Percentiles rank a stretch among this genome's conserved stretches.
Evolutionary conservation across 2,888 invertebrate species (phyloP).

Genomic region (Coelinius sp.): DNA sequence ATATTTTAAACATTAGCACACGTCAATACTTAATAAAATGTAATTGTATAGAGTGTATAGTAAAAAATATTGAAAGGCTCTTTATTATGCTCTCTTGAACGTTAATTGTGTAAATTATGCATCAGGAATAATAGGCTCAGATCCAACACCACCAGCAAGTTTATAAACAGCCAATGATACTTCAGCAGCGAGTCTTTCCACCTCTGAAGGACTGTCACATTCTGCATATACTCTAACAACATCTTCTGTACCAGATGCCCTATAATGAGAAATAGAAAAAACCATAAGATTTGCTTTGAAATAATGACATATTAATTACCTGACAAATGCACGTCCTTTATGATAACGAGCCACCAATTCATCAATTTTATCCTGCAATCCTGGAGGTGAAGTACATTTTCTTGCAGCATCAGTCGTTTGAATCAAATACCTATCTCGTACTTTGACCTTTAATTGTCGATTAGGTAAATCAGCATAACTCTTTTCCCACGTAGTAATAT

Average conservation of each 20-base stretch:
- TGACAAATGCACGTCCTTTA: conserved; percentile 88
- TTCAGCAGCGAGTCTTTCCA: conserved; percentile 81
- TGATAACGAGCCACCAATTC: conserved; percentile 78
- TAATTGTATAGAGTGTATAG: no score
- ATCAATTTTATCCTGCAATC: conserved; percentile 87
- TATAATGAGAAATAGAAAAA: conserved; percentile 51
- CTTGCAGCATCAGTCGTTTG: conserved; percentile 92
- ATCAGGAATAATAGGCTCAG: conserved; percentile 70
- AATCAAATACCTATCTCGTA: conserved; percentile 88
- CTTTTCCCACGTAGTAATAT: conserved; percentile 83
- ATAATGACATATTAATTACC: conserved; percentile 69
- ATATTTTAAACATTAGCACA: not conserved
- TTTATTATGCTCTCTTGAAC: no score
- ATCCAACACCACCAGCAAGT: conserved; percentile 85
- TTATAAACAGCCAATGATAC: conserved; percentile 84
- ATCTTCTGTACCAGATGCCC: conserved; percentile 98
- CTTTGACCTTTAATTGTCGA: conserved; percentile 88
- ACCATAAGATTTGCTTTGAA: not conserved
- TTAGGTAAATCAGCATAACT: conserved; percentile 91
- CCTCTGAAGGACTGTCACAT: conserved; percentile 81
- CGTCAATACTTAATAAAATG: conserved; percentile 13
- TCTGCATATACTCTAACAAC: conserved; percentile 97
- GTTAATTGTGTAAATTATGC: no score
- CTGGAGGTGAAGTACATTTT: conserved; percentile 83
- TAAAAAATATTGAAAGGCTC: no score